These are phyloP conservation scores for Cuculus canorus DNA, from an alignment of 2,797 vertebrate species.

Conservation along the genomic window DNA sequence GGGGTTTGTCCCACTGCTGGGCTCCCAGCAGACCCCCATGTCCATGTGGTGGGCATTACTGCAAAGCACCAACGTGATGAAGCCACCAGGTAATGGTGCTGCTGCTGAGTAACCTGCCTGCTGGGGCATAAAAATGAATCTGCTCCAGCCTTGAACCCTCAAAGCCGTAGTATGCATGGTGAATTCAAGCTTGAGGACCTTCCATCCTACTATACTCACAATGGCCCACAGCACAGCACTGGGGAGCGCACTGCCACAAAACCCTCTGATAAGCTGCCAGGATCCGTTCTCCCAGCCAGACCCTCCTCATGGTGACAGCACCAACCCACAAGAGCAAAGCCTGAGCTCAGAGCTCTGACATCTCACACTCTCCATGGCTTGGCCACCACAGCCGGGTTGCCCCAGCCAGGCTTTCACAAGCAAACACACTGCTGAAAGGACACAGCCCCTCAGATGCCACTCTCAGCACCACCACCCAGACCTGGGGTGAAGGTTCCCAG, in stretches of 20 bases:
- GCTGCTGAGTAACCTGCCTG: background rate
- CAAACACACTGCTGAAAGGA: background rate
- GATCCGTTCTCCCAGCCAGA: background rate
- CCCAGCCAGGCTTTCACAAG: background rate
- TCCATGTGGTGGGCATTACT: background rate
- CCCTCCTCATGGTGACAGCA: background rate
- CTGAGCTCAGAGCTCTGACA: rapidly evolving
- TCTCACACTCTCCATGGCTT: background rate
- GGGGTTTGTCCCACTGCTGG: background rate
- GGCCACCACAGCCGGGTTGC: background rate
- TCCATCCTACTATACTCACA: background rate
- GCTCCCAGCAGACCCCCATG: background rate
- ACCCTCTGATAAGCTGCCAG: background rate
- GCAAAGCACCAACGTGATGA: background rate
- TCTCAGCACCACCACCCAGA: background rate
- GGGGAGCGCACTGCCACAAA: background rate
- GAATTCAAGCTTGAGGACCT: background rate
- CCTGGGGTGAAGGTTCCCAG: background rate
- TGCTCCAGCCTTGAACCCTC: background rate
- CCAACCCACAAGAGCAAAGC: background rate
- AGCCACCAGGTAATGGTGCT: background rate
- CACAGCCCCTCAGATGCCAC: background rate
- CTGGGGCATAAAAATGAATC: background rate
- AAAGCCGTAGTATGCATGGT: rapidly evolving
- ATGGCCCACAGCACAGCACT: background rate